Evolutionary conservation across 2,113 vertebrate species (phyloP).

Genomic region (Dromaius novaehollandiae): DNA sequence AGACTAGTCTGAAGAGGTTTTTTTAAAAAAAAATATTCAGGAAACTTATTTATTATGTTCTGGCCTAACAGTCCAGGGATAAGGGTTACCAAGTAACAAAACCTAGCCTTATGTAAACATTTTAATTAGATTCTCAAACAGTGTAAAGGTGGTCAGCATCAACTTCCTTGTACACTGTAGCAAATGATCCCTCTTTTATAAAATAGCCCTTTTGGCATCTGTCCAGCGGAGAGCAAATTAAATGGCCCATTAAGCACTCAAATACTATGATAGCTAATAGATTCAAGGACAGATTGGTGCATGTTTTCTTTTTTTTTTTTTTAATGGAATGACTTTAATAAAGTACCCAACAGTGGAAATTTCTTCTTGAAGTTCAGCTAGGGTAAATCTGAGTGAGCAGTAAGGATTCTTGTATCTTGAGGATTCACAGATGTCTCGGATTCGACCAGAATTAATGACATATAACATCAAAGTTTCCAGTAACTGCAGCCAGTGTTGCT

Average conservation of each 20-base stretch:
- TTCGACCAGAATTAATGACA: neutral
- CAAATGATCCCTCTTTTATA: neutral
- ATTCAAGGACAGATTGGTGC: neutral
- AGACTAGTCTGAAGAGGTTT: rapidly evolving
- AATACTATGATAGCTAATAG: neutral
- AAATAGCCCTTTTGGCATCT: slow-evolving; percentile 22
- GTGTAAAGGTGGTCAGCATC: neutral
- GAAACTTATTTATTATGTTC: rapidly evolving
- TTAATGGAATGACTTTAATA: neutral
- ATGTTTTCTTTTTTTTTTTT: neutral
- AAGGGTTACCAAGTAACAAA: neutral
- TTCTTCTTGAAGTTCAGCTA: neutral
- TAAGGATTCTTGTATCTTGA: neutral
- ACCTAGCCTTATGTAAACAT: neutral
- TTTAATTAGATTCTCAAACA: too few species aligned
- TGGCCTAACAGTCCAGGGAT: neutral
- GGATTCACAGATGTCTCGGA: neutral
- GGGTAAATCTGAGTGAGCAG: neutral
- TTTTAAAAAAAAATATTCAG: neutral
- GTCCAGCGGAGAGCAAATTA: slow-evolving; percentile 15
- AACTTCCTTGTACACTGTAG: neutral
- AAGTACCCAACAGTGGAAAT: neutral
- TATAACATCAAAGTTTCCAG: neutral
- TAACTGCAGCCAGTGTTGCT: neutral
- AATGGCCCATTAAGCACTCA: slow-evolving; percentile 35